These are phyloP conservation scores for Allolobophora icterica DNA, from an alignment of 2,888 invertebrate genomes.

Conservation along the genomic window DNA sequence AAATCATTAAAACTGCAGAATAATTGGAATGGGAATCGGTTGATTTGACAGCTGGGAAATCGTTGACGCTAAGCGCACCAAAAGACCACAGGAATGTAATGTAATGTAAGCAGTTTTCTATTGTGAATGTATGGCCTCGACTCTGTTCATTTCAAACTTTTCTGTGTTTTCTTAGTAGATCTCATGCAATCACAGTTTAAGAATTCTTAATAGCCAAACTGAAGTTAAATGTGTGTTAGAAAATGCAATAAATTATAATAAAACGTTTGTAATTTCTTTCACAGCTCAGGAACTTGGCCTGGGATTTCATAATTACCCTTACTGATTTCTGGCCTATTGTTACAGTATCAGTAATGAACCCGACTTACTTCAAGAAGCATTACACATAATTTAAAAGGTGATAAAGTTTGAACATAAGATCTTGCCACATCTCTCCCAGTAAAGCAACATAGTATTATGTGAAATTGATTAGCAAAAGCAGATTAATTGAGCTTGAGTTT, in stretches of 20 bases:
- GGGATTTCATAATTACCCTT: neutral
- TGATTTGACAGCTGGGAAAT: neutral
- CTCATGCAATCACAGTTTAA: neutral
- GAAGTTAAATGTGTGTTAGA: neutral
- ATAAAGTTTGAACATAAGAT: neutral
- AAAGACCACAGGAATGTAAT: neutral
- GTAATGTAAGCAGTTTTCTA: neutral
- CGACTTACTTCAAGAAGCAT: neutral
- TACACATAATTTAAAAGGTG: neutral
- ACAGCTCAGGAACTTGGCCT: neutral
- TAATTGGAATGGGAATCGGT: neutral
- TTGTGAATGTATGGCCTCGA: neutral
- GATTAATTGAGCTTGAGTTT: neutral
- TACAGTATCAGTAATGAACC: neutral
- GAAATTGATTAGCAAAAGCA: neutral
- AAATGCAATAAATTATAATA: neutral
- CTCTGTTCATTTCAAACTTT: neutral
- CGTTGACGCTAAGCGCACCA: neutral
- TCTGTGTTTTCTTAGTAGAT: neutral
- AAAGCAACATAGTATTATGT: neutral
- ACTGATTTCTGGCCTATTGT: neutral
- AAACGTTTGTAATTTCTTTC: neutral
- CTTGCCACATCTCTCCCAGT: neutral
- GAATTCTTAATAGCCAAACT: neutral
- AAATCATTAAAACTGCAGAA: neutral